Conservation (phyloP, 2,113 vertebrate species). For the Lamprologus tigripictilis region DNA sequence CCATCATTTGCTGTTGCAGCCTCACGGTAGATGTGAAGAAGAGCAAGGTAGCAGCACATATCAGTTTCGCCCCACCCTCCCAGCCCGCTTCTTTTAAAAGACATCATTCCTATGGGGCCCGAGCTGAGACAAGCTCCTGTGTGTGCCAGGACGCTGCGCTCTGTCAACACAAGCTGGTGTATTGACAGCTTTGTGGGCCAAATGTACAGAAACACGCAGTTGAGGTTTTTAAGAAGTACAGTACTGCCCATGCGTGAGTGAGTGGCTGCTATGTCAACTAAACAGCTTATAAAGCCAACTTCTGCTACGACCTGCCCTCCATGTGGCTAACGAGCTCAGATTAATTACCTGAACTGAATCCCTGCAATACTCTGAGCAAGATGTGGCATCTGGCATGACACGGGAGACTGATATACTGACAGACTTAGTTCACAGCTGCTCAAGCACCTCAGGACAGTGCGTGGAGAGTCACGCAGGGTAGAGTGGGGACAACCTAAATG, state of each 20-base stretch:
- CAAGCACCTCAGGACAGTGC: conserved; percentile 8
- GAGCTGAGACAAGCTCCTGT: conserved; percentile 13
- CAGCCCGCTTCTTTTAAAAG: neutral
- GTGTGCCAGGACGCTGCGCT: neutral
- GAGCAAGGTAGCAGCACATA: conserved; percentile 28
- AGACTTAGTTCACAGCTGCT: conserved; percentile 46
- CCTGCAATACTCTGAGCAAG: conserved; percentile 25
- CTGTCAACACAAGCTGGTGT: conserved; percentile 20
- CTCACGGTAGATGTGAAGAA: conserved; percentile 30
- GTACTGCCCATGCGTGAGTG: neutral
- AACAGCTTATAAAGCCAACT: neutral
- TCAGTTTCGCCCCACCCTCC: conserved; percentile 27
- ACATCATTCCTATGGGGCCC: conserved; percentile 9
- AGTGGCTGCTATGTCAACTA: neutral
- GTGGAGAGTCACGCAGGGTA: neutral
- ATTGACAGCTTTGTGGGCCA: neutral
- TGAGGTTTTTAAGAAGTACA: neutral
- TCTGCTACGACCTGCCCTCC: conserved; percentile 9
- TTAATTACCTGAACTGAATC: conserved; percentile 57
- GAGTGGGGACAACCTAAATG: conserved; percentile 12
- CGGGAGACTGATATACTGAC: conserved; percentile 26
- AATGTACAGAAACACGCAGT: neutral
- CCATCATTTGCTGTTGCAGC: conserved; percentile 50
- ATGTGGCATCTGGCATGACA: conserved; percentile 43
- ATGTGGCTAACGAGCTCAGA: conserved; percentile 63